A percentile compares a stretch with the other conserved stretches of the same genome.
Conservation (phyloP, 2,797 vertebrate genomes). For the Coendou prehensilis region DNA sequence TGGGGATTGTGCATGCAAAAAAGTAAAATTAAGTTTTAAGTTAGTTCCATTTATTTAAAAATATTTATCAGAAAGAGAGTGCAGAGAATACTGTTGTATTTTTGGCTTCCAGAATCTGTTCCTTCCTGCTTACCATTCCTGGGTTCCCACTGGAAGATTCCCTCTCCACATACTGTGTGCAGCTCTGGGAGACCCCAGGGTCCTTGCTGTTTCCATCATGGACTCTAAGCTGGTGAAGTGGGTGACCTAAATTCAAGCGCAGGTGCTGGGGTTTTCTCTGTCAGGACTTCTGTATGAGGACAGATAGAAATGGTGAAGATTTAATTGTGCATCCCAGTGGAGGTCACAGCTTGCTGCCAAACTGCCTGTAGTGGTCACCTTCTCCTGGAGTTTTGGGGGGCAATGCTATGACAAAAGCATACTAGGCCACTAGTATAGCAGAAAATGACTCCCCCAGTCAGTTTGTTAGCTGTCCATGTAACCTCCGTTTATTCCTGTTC, state of each 20-base stretch:
- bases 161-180: background rate
- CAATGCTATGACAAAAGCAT: background rate
- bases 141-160: background rate
- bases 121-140: background rate
- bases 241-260: background rate
- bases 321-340: background rate
- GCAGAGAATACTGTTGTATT: background rate
- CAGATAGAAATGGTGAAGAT: background rate
- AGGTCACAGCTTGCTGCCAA: background rate
- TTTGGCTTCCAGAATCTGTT: background rate
- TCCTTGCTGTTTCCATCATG: background rate
- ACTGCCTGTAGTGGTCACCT: background rate
- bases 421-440: too few species aligned
- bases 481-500: too few species aligned
- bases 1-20: background rate
- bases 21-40: conserved; percentile 10
- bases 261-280: background rate
- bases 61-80: background rate
- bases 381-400: background rate
- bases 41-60: background rate
- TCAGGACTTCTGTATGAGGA: background rate
- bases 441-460: too few species aligned
- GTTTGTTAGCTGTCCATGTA: too few species aligned
- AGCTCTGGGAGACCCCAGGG: background rate
- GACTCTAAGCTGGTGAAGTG: background rate